These are phyloP conservation scores for Orbicella faveolata DNA, from an alignment of 64 coral and sea anemone genomes.

Conservation along the genomic window DNA sequence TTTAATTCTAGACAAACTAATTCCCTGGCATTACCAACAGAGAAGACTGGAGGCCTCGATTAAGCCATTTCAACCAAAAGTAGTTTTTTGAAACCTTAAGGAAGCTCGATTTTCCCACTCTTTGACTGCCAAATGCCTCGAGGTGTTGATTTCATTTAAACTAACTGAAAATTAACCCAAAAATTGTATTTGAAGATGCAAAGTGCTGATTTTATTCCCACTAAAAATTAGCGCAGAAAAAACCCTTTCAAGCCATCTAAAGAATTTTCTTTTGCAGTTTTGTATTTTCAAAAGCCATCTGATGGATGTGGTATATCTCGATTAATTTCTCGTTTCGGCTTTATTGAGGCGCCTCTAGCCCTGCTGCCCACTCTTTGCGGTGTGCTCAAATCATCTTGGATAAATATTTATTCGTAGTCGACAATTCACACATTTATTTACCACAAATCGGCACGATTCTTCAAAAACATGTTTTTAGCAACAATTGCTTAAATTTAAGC, in stretches of 20 bases:
- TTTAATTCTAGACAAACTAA: not conserved
- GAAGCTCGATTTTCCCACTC: not conserved
- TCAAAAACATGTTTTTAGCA: not conserved
- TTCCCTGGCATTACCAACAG: not conserved
- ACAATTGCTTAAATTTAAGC: not conserved
- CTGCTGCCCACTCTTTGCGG: not conserved
- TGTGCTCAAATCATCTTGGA: not conserved
- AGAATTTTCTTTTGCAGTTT: not conserved
- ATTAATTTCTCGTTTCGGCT: no score
- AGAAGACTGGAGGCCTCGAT: not conserved
- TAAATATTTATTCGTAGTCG: conserved; percentile 1
- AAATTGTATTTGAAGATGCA: not conserved
- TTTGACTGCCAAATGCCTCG: not conserved
- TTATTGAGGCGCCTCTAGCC: no score
- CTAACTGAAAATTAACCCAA: not conserved
- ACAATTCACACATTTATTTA: not conserved
- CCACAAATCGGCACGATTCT: not conserved
- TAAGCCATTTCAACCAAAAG: not conserved
- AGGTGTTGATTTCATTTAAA: not conserved
- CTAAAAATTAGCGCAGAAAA: not conserved
- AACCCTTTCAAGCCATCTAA: not conserved
- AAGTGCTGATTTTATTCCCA: not conserved
- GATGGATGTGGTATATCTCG: not conserved
- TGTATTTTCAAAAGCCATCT: not conserved
- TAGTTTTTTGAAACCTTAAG: not conserved